phyloP scores from a whole-genome alignment of 2,888 invertebrate genomes.

The Caenorhabditis doughertyi region DNA sequence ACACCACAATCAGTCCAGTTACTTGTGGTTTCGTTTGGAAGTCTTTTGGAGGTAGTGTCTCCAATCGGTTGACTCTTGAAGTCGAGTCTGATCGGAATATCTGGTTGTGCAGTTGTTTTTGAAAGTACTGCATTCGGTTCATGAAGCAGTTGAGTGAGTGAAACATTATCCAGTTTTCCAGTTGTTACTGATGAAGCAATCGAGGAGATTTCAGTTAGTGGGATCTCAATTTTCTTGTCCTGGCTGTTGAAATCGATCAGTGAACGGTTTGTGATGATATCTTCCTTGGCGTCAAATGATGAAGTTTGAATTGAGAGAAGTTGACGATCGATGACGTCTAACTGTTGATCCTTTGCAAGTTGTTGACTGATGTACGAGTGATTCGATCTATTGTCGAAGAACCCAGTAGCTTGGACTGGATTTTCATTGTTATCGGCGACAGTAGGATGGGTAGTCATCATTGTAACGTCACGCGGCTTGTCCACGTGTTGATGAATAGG shows the following conservation, averaged over 20 bases:
- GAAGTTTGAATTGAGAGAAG: background rate
- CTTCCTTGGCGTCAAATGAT: background rate
- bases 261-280: background rate
- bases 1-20: slow-evolving; percentile 18
- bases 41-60: background rate
- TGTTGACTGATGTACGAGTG: background rate
- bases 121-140: background rate
- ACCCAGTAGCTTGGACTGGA: background rate
- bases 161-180: background rate
- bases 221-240: slow-evolving; percentile 5
- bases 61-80: slow-evolving; percentile 10
- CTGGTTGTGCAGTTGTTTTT: background rate
- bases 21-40: slow-evolving; percentile 13
- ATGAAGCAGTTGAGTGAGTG: background rate
- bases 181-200: slow-evolving; percentile 1
- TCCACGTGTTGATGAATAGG: too few relatives aligned
- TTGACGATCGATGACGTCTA: background rate
- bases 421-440: slow-evolving; percentile 3
- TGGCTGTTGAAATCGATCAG: background rate
- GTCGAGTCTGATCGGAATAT: slow-evolving; percentile 41
- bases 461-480: background rate
- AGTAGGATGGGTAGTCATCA: slow-evolving; percentile 12
- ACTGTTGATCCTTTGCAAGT: background rate
- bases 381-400: slow-evolving; percentile 36
- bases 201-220: background rate